Conservation (phyloP, 2,797 vertebrate species). For the Lepilemur septentrionalis region DNA sequence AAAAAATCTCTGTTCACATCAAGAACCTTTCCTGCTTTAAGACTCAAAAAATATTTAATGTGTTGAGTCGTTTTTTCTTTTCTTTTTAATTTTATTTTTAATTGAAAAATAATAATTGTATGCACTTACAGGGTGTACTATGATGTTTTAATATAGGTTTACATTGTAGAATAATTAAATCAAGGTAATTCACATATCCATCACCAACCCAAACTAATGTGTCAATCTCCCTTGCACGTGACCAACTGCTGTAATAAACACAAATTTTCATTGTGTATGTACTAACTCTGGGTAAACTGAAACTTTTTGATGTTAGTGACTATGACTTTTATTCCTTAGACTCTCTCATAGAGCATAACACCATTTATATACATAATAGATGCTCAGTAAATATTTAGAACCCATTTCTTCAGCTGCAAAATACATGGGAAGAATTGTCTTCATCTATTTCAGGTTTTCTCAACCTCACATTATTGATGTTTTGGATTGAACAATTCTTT, state of each 20-base stretch:
- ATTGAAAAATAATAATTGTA: not conserved
- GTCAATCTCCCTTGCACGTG: not conserved
- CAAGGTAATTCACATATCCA: not conserved
- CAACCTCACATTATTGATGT: not conserved
- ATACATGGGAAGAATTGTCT: not conserved
- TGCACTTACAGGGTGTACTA: not conserved
- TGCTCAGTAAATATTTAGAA: not conserved
- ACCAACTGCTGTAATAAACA: not conserved
- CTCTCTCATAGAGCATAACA: not conserved
- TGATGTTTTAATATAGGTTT: not conserved
- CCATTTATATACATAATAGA: not conserved
- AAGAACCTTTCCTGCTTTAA: constrained; percentile 11
- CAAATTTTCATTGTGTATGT: not conserved
- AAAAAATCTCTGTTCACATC: not conserved
- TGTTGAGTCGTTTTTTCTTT: not conserved
- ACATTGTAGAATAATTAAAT: not conserved
- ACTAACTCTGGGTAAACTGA: constrained; percentile 3
- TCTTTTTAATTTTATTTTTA: not conserved
- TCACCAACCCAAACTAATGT: not conserved
- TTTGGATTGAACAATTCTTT: not conserved
- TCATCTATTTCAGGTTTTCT: not conserved
- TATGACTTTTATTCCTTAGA: constrained; percentile 8
- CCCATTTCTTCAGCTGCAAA: not conserved
- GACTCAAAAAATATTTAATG: not conserved
- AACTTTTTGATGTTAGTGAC: not conserved